Percentiles rank a stretch among this genome's conserved stretches.
Evolutionary conservation across 2,888 invertebrate genomes (phyloP).

Genomic region (Dicycla oo): DNA sequence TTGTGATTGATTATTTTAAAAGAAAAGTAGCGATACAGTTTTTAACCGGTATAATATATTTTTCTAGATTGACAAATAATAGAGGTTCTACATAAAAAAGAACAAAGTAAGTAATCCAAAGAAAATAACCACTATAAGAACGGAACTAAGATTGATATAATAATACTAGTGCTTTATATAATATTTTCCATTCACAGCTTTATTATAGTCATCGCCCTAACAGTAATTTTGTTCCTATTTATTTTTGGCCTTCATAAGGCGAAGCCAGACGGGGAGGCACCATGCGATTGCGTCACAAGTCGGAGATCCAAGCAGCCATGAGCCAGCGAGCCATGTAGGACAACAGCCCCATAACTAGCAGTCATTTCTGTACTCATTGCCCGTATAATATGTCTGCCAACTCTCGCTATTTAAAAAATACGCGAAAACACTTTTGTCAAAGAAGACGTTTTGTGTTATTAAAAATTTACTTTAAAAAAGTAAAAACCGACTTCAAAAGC

Average conservation of each 20-base stretch:
- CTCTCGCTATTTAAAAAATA: conserved; percentile 45
- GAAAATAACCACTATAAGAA: conserved; percentile 8
- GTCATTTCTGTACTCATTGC: conserved; percentile 57
- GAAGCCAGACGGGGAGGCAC: conserved; percentile 80
- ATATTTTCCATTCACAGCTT: conserved; percentile 31
- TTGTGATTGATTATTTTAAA: background rate
- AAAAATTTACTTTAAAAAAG: too few species aligned
- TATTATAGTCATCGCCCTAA: conserved; percentile 26
- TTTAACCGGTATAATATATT: background rate
- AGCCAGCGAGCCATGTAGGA: conserved; percentile 73
- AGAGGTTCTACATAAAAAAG: background rate
- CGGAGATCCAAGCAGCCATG: conserved; percentile 69
- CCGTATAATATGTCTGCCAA: conserved; percentile 67
- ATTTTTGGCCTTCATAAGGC: conserved; percentile 62
- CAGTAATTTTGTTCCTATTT: conserved; percentile 56
- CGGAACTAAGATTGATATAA: conserved; percentile 22
- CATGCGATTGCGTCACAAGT: conserved; percentile 70
- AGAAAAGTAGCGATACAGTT: background rate
- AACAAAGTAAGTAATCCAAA: conserved; percentile 11
- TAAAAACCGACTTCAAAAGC: too few species aligned
- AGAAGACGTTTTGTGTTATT: conserved; percentile 15
- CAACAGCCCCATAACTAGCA: conserved; percentile 75
- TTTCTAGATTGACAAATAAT: conserved; percentile 2
- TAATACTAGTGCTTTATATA: conserved; percentile 30
- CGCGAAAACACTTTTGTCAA: conserved; percentile 36